Evolutionary conservation across 1,140 invertebrate genomes (phyloP).

Genomic region (Drosophila takahashii): DNA sequence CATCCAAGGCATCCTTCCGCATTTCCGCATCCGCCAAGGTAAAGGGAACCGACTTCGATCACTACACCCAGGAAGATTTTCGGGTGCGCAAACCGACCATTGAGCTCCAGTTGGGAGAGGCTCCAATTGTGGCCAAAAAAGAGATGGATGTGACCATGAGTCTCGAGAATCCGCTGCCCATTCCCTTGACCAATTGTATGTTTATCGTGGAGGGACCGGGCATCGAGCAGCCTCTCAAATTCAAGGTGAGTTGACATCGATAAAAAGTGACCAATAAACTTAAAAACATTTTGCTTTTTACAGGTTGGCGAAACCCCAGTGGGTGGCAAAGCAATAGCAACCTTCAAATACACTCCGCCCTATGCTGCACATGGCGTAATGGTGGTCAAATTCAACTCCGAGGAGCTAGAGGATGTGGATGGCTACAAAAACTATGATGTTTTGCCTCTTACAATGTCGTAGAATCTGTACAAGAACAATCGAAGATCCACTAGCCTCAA

Average conservation of each 20-base stretch:
- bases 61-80: conserved; percentile 95
- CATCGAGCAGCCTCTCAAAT: conserved; percentile 89
- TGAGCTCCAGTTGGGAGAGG: conserved; percentile 87
- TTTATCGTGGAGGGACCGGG: conserved; percentile 93
- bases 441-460: too few relatives aligned
- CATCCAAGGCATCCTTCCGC: conserved; percentile 92
- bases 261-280: too few relatives aligned
- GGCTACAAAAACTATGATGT: conserved; percentile 90
- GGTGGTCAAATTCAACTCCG: conserved; percentile 92
- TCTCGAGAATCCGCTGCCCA: conserved; percentile 93
- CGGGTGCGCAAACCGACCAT: conserved; percentile 95
- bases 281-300: not conserved
- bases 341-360: conserved; percentile 90
- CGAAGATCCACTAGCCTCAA: too few relatives aligned
- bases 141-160: conserved; percentile 88
- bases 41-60: conserved; percentile 93
- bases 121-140: conserved; percentile 87
- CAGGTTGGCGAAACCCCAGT: conserved; percentile 86
- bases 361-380: conserved; percentile 90
- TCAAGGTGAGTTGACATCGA: conserved; percentile 86
- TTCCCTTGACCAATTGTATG: conserved; percentile 89
- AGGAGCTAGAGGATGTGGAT: conserved; percentile 93
- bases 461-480: too few relatives aligned
- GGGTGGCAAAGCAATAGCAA: conserved; percentile 87
- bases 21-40: conserved; percentile 93